Evolutionary conservation across 2,888 invertebrate species (phyloP).

Genomic region (Hoplodrina ambigua): DNA sequence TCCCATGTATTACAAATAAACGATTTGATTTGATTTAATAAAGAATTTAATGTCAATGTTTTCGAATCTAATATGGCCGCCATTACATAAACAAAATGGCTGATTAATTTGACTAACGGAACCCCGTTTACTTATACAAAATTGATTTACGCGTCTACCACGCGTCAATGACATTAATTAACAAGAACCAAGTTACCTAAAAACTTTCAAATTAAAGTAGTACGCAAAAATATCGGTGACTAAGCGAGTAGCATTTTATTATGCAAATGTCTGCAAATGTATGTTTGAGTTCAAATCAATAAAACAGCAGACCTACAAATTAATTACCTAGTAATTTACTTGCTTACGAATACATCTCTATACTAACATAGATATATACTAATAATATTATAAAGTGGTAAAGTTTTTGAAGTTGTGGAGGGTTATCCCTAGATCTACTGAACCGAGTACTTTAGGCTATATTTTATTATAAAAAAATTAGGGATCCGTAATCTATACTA

Average conservation of each 20-base stretch:
- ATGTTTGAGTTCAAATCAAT: constrained; percentile 23
- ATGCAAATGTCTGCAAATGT: constrained; percentile 34
- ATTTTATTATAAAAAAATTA: too few species aligned
- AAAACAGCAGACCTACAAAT: constrained; percentile 12
- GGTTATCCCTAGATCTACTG: too few species aligned
- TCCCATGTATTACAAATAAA: too few species aligned
- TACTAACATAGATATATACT: too few species aligned
- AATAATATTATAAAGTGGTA: too few species aligned
- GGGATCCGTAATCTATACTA: too few species aligned
- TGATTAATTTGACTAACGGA: constrained; percentile 22
- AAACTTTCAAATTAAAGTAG: constrained; percentile 19
- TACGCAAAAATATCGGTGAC: constrained; percentile 31
- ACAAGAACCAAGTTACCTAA: not conserved
- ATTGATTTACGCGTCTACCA: constrained; percentile 6
- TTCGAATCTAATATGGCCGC: not conserved
- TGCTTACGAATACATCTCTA: constrained; percentile 21
- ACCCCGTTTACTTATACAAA: not conserved
- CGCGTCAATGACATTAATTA: not conserved
- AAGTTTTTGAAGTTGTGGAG: too few species aligned
- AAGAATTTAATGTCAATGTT: constrained; percentile 1
- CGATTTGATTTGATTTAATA: too few species aligned
- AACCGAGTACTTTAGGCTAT: too few species aligned
- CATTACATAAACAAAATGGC: not conserved
- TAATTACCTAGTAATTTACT: constrained; percentile 18
- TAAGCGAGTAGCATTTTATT: constrained; percentile 13